Evolutionary conservation across 2,888 invertebrate species (phyloP).

Genomic region (Drosophila borealis): DNA sequence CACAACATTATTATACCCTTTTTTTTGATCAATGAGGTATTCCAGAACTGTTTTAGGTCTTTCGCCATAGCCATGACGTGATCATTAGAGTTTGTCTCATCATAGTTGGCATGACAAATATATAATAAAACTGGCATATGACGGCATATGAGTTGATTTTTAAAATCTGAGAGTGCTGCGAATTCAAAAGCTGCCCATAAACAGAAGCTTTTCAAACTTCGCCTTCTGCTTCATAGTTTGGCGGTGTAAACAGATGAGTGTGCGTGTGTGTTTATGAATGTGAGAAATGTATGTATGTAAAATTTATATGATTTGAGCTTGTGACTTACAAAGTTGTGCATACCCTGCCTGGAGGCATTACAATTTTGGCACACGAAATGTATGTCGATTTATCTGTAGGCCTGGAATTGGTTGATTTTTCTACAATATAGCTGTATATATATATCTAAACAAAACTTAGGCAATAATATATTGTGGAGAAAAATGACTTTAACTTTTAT

Average conservation of each 20-base stretch:
- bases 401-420: too few relatives aligned
- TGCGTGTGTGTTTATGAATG: constrained; percentile 1
- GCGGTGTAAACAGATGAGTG: not conserved
- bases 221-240: not conserved
- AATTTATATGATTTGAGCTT: constrained; percentile 12
- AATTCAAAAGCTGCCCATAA: not conserved
- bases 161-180: constrained; percentile 12
- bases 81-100: constrained; percentile 6
- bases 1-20: not conserved
- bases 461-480: too few relatives aligned
- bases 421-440: not conserved
- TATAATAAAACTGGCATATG: constrained; percentile 46
- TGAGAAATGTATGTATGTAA: constrained; percentile 1
- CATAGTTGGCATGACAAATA: constrained; percentile 36
- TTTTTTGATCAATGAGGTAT: not conserved
- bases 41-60: not conserved
- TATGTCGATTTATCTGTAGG: not conserved
- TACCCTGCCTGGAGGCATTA: constrained; percentile 1
- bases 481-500: not conserved
- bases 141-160: constrained; percentile 39
- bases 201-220: constrained; percentile 12
- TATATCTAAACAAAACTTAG: too few relatives aligned
- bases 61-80: constrained; percentile 34
- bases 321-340: constrained; percentile 15
- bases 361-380: not conserved